Percentiles rank a stretch among this genome's conserved stretches.
phyloP scores from a whole-genome alignment of 2,113 vertebrate species.

The Reinhardtius hippoglossoides region DNA sequence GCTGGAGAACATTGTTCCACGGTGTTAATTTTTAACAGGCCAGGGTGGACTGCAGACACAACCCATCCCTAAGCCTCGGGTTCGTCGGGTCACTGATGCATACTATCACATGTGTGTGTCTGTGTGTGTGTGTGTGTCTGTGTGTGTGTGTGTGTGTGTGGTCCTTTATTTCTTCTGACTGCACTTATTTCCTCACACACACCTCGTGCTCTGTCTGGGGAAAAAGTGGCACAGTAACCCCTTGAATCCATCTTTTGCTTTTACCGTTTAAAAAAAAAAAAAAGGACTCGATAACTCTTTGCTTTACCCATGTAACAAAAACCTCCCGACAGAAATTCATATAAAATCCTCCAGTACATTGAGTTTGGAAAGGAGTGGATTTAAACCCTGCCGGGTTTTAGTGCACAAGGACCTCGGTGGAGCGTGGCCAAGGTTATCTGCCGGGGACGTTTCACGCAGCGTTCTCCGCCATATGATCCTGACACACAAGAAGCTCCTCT shows the following conservation, averaged over 20 bases:
- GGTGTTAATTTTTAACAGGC: constrained; percentile 69
- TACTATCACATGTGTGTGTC: constrained; percentile 7
- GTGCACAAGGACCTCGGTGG: background rate
- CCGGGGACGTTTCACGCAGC: constrained; percentile 15
- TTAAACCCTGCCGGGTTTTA: constrained; percentile 2
- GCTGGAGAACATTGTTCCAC: constrained; percentile 65
- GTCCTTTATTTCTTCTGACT: constrained; percentile 28
- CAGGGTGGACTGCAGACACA: constrained; percentile 53
- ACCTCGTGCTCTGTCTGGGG: background rate
- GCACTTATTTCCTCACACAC: background rate
- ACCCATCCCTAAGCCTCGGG: constrained; percentile 26
- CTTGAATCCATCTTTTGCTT: background rate
- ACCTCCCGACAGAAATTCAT: background rate
- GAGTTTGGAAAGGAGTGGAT: background rate
- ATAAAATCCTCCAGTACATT: background rate
- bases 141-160: constrained; percentile 4
- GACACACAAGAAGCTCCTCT: constrained; percentile 33
- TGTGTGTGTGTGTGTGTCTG: constrained; percentile 6
- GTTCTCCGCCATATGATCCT: constrained; percentile 29
- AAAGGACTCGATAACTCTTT: background rate
- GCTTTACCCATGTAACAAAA: constrained; percentile 9
- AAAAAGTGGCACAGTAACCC: background rate
- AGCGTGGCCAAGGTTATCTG: constrained; percentile 27
- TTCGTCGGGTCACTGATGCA: constrained; percentile 46
- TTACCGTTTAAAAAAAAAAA: constrained; percentile 8